Percentiles rank a stretch among this genome's conserved stretches.
These are phyloP conservation scores for Stenurella melanura DNA, from an alignment of 2,888 invertebrate species.

Conservation along the genomic window DNA sequence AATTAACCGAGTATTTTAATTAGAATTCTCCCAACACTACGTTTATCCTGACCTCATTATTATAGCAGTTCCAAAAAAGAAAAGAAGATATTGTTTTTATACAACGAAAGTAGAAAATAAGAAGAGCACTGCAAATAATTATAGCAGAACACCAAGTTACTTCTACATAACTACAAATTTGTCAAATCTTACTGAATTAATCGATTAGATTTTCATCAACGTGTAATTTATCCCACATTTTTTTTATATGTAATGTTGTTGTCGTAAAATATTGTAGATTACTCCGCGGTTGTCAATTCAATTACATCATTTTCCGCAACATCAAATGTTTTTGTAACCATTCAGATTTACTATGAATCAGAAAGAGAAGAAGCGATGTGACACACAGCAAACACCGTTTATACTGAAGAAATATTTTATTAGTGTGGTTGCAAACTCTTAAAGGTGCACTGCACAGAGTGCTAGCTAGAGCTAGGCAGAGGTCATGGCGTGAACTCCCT, in stretches of 20 bases:
- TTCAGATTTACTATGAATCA: neutral
- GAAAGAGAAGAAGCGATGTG: neutral
- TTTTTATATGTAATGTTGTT: neutral
- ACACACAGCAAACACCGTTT: conserved; percentile 1
- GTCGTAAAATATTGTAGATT: neutral
- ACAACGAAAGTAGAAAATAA: too few relatives aligned
- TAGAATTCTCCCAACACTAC: too few relatives aligned
- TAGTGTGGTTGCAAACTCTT: conserved; percentile 13
- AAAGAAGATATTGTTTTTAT: too few relatives aligned
- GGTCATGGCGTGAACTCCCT: conserved; percentile 42
- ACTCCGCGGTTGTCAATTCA: neutral
- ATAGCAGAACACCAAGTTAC: too few relatives aligned
- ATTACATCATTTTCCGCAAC: neutral
- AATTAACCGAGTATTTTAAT: too few relatives aligned
- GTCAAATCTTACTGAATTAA: too few relatives aligned
- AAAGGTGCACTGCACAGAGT: conserved; percentile 4
- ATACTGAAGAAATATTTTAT: conserved; percentile 17
- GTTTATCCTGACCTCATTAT: too few relatives aligned
- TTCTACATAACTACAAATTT: too few relatives aligned
- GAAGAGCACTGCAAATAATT: too few relatives aligned
- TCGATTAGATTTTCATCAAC: too few relatives aligned
- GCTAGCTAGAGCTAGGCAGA: conserved; percentile 22
- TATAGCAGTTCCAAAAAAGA: too few relatives aligned
- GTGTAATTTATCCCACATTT: too few relatives aligned
- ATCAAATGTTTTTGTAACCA: neutral